A percentile compares a stretch with the other conserved stretches of the same genome.
Evolutionary conservation across 2,113 vertebrate genomes (phyloP).

Genomic region (Rhineura floridana): DNA sequence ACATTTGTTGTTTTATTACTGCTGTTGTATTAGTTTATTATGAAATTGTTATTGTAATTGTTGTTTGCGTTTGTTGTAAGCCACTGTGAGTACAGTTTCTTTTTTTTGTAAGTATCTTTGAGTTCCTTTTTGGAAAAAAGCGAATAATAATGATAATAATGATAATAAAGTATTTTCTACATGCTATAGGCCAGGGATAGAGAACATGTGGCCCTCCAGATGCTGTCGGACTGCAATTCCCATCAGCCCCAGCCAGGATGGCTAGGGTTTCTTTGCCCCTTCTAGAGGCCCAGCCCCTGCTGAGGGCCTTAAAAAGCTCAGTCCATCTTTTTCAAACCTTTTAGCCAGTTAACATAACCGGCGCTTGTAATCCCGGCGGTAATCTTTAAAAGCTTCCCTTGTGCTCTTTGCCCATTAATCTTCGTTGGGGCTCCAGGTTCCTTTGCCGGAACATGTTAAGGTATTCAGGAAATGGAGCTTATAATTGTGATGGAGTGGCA

Average conservation of each 20-base stretch:
- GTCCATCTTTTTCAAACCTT: not conserved
- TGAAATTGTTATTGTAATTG: no score
- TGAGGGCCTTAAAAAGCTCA: not conserved
- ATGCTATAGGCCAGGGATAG: no score
- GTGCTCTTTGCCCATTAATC: not conserved
- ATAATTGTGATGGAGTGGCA: not conserved
- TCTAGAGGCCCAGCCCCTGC: not conserved
- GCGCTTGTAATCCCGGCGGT: not conserved
- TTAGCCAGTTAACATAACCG: not conserved
- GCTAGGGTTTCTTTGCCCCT: not conserved
- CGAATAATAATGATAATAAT: no score
- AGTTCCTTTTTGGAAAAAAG: no score
- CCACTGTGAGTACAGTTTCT: no score
- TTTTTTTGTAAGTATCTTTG: no score
- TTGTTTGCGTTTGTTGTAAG: no score
- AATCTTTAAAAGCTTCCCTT: constrained; percentile 3
- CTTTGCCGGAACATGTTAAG: not conserved
- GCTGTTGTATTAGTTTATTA: no score
- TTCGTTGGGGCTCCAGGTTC: not conserved
- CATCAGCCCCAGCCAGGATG: no score
- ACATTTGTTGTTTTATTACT: no score
- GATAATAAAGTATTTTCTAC: not conserved
- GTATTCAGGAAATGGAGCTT: constrained; percentile 9
- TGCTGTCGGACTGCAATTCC: no score
- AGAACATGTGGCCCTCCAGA: no score